Evolutionary conservation across 2,888 invertebrate genomes (phyloP).

Genomic region (Aleiodes leptofemur): DNA sequence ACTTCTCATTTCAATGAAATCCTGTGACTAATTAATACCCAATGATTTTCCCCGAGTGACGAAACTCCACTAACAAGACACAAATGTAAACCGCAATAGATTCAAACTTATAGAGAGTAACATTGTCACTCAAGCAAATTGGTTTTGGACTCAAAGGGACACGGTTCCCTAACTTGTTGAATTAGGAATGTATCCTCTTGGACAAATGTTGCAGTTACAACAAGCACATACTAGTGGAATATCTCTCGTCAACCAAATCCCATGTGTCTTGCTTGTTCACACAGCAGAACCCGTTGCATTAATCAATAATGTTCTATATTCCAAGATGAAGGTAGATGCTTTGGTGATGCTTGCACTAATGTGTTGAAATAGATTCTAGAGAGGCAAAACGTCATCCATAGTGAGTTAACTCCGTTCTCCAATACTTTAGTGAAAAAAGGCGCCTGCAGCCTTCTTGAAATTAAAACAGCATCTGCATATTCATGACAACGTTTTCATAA

Average conservation of each 20-base stretch:
- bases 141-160: slow-evolving; percentile 20
- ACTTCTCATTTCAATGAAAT: too few relatives aligned
- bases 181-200: slow-evolving; percentile 16
- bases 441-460: too few relatives aligned
- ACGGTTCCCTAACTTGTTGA: slow-evolving; percentile 11
- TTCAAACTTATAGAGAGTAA: neutral
- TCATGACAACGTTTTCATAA: too few relatives aligned
- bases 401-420: too few relatives aligned
- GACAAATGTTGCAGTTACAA: neutral
- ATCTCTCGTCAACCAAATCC: slow-evolving; percentile 7
- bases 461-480: too few relatives aligned
- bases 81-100: neutral
- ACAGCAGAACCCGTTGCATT: slow-evolving; percentile 13
- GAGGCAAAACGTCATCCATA: too few relatives aligned
- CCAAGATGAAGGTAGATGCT: neutral
- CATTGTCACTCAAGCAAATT: slow-evolving; percentile 28
- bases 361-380: too few relatives aligned
- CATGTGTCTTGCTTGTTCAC: slow-evolving; percentile 5
- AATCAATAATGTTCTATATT: slow-evolving; percentile 28
- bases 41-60: neutral
- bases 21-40: neutral
- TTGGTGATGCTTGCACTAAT: too few relatives aligned
- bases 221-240: too few relatives aligned
- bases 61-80: neutral
- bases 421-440: too few relatives aligned